Evolutionary conservation across 2,113 vertebrate genomes (phyloP).

Genomic region (Chaenocephalus aceratus): DNA sequence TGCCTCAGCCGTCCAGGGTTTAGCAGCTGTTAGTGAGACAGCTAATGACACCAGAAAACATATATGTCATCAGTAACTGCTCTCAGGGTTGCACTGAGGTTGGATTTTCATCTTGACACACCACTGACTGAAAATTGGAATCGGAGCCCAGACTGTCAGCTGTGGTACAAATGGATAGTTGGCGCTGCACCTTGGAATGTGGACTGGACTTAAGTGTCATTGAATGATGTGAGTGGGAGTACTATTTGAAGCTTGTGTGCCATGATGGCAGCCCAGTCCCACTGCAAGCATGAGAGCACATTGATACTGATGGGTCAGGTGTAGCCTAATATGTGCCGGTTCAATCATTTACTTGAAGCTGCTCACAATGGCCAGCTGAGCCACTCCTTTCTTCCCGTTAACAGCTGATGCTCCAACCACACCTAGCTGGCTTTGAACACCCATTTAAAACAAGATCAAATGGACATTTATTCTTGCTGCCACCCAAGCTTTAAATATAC

Average conservation of each 20-base stretch:
- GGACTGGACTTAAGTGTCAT: conserved; percentile 37
- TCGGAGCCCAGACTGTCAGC: conserved; percentile 6
- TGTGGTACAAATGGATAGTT: conserved; percentile 24
- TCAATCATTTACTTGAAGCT: conserved; percentile 53
- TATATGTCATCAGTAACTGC: conserved; percentile 17
- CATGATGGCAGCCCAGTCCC: conserved; percentile 5
- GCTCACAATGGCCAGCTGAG: conserved; percentile 63
- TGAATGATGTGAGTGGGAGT: conserved; percentile 27
- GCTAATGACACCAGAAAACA: conserved; percentile 17
- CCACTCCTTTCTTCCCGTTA: conserved; percentile 21
- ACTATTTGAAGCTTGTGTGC: conserved; percentile 32
- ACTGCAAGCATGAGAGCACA: conserved; percentile 20
- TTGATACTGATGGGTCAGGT: conserved; percentile 59
- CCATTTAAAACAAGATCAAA: conserved; percentile 3
- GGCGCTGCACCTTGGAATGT: conserved; percentile 26
- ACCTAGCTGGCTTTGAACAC: conserved; percentile 8
- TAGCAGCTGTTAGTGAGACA: conserved; percentile 19
- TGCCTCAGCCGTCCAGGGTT: neutral
- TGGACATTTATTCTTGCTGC: neutral
- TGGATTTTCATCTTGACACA: conserved; percentile 20
- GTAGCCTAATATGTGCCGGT: conserved; percentile 27
- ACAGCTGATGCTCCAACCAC: conserved; percentile 63
- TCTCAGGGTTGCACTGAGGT: conserved; percentile 1
- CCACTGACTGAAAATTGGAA: neutral
- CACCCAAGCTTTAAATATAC: conserved; percentile 6